Base-by-base conservation (phyloP, 2,113 vertebrate genomes). In the Paracanthobrama guichenoti region DNA sequence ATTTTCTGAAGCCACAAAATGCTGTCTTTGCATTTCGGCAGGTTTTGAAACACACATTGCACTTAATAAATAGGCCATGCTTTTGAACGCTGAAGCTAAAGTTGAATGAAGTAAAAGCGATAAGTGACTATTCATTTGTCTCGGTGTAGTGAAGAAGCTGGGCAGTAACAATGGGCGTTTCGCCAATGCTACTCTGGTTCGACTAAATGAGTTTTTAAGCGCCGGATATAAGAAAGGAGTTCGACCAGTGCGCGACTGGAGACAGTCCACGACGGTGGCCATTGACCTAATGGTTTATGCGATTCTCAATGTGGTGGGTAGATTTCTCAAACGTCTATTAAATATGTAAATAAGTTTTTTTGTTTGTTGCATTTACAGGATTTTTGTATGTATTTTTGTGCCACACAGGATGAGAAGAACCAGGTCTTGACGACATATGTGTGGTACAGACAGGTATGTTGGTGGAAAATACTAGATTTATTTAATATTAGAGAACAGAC, bases 201-300 rank as follows among this genome's bases (percentile, higher is more conserved):
- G 94, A 0, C 94, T 99, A 14, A 92, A 95, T 0, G 95, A 93
- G 13, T 87, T 93, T 85, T 90, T 99, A 84, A 94, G 96, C 62
- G 59, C 93, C 0, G 93, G 90, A 9, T 99, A 99, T 85, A 95
- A 94, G 88, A 98, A 96, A 87, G 96, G 94, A 0, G 96, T 96
- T 20, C 92, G 98, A 42, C 98, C 98, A 0, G 97, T 99, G 62
- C 90, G 90, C 7, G 94, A 99, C 94, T 99, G 97, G 97, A 92
- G 96, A 71, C 94, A 91, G 0, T 95, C 96, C 11, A 99, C 96
- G 3, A 94, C 89, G 0, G 94, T 99, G 78, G 92, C 95, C 88
- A 97, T 99, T 0, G 97, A 99, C n/a, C 92, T 99, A 82, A 99
- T 99, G 92, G 92, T 99, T 60, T 98, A 99, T 0, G 97, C 98